Evolutionary conservation across 2,797 vertebrate genomes (phyloP).

Genomic region (Alectoris magna): DNA sequence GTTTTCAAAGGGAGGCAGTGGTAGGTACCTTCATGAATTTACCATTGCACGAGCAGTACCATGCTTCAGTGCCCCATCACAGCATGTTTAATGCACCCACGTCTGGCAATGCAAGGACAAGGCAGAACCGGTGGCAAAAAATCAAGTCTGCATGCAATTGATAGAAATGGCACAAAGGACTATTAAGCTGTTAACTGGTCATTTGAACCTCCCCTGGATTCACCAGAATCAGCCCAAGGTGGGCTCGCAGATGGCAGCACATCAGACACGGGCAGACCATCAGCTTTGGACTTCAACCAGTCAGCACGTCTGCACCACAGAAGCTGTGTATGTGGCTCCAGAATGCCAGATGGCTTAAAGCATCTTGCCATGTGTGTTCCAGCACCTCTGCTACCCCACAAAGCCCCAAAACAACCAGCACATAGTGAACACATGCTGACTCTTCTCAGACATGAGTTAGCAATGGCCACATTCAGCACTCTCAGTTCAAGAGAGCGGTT

Average conservation of each 20-base stretch:
- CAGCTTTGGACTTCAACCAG: background rate
- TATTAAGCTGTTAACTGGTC: background rate
- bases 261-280: background rate
- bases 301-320: background rate
- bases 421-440: background rate
- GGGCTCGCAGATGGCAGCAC: background rate
- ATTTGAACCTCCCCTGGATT: background rate
- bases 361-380: conserved; percentile 32
- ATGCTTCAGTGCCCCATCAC: accelerated
- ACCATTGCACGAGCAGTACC: background rate
- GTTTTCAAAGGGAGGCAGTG: background rate
- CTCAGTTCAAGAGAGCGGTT: background rate
- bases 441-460: background rate
- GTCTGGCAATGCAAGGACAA: background rate
- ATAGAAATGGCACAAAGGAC: background rate
- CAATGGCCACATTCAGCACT: background rate
- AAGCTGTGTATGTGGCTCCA: conserved; percentile 39
- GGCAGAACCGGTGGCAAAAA: background rate
- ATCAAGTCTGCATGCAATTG: background rate
- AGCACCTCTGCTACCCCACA: conserved; percentile 10
- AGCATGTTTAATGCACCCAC: background rate
- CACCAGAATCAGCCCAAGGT: background rate
- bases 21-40: background rate
- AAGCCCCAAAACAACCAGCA: background rate
- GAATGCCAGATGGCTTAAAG: conserved; percentile 49